Percentiles rank a stretch among this genome's conserved stretches.
phyloP scores from a whole-genome alignment of 2,113 vertebrate genomes.

The Turnix velox region DNA sequence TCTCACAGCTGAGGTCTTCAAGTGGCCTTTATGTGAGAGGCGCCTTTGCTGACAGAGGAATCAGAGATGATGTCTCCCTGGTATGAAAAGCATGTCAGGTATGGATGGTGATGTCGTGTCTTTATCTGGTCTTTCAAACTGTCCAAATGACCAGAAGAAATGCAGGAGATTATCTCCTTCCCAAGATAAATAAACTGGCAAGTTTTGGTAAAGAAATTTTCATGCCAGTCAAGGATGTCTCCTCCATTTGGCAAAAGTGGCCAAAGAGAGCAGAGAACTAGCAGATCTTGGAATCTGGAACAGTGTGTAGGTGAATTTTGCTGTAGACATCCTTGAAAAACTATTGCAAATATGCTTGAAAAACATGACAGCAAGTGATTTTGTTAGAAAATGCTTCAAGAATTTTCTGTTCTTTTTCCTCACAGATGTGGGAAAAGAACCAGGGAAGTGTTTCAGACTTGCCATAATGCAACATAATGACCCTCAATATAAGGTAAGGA shows the following conservation, averaged over 20 bases:
- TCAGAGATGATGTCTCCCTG: background rate
- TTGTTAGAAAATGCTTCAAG: background rate
- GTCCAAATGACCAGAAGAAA: background rate
- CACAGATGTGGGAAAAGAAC: background rate
- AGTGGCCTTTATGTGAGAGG: background rate
- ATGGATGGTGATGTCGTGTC: background rate
- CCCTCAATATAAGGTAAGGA: background rate
- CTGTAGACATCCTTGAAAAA: background rate
- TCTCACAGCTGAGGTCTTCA: background rate
- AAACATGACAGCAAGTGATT: background rate
- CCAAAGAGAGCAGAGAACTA: background rate
- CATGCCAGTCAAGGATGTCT: background rate
- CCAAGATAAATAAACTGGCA: background rate
- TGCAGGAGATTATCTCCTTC: background rate
- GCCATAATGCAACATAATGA: background rate
- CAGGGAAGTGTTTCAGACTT: background rate
- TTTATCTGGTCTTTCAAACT: background rate
- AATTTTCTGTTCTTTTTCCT: background rate
- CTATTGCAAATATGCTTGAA: too few relatives aligned
- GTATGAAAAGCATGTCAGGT: background rate
- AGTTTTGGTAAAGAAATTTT: background rate
- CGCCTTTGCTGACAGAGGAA: background rate
- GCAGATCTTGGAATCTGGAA: fast-evolving
- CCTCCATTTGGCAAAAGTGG: background rate
- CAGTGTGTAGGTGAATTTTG: background rate